These are phyloP conservation scores for Haplochromis vanheusdeni DNA, from an alignment of 2,113 vertebrate genomes.

Conservation along the genomic window DNA sequence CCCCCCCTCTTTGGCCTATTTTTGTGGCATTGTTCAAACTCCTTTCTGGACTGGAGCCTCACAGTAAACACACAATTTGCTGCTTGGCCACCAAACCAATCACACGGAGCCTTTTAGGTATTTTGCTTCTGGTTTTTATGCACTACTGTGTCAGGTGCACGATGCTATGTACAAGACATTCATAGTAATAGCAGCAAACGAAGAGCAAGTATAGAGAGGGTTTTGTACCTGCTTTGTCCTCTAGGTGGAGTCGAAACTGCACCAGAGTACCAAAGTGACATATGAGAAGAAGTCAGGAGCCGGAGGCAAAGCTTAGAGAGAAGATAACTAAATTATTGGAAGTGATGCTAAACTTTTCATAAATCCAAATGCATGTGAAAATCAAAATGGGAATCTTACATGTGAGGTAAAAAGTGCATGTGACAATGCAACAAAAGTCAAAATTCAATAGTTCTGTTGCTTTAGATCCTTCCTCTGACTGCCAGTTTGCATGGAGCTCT, in stretches of 20 bases:
- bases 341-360: background rate
- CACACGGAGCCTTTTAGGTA: background rate
- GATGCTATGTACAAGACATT: background rate
- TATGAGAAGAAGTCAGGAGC: background rate
- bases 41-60: background rate
- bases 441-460: background rate
- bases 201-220: background rate
- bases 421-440: background rate
- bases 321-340: background rate
- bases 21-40: conserved; percentile 23
- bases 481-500: background rate
- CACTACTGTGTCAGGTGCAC: background rate
- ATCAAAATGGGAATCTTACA: background rate
- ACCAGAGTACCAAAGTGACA: background rate
- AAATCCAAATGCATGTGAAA: background rate
- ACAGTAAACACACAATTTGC: conserved; percentile 19
- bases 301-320: background rate
- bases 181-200: background rate
- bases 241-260: conserved; percentile 25
- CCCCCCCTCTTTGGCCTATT: background rate
- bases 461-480: background rate
- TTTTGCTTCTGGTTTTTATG: background rate
- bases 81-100: background rate
- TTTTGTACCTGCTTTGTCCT: conserved; percentile 2
- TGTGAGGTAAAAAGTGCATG: background rate